Percentiles rank a stretch among this genome's conserved stretches.
These are phyloP conservation scores for Anabas testudineus DNA, from an alignment of 2,797 vertebrate genomes.

Conservation along the genomic window DNA sequence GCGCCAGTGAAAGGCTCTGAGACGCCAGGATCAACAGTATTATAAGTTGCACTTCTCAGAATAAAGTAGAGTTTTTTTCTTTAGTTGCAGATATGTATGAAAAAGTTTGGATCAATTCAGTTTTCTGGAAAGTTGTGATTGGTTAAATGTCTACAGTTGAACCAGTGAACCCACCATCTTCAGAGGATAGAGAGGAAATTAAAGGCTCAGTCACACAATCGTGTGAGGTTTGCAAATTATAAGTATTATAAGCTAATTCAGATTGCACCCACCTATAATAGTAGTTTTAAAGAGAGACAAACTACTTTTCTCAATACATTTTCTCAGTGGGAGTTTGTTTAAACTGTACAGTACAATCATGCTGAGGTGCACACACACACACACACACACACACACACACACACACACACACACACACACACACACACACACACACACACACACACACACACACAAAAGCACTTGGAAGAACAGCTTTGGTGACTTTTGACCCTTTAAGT, in stretches of 20 bases:
- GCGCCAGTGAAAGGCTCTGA: constrained; percentile 59
- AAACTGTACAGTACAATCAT: not conserved
- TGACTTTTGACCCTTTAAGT: constrained; percentile 20
- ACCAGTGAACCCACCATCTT: constrained; percentile 48
- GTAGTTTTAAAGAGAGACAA: not conserved
- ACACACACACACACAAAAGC: not conserved
- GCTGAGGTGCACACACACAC: not conserved
- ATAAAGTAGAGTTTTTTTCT: constrained; percentile 41
- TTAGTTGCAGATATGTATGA: constrained; percentile 55
- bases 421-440: not conserved
- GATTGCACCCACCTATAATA: no score
- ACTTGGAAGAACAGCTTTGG: not conserved
- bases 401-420: not conserved
- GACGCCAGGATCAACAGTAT: constrained; percentile 34
- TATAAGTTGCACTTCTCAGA: constrained; percentile 58
- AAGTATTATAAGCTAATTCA: not conserved
- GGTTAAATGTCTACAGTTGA: constrained; percentile 51
- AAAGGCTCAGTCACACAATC: constrained; percentile 11
- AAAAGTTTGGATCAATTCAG: constrained; percentile 34
- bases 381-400: not conserved
- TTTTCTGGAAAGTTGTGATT: constrained; percentile 48
- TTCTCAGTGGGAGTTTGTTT: constrained; percentile 11
- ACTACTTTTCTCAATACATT: no score
- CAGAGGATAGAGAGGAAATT: constrained; percentile 36
- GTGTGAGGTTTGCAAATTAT: constrained; percentile 16